Conservation (phyloP, 2,888 invertebrate genomes). For the Polia nebulosa region DNA sequence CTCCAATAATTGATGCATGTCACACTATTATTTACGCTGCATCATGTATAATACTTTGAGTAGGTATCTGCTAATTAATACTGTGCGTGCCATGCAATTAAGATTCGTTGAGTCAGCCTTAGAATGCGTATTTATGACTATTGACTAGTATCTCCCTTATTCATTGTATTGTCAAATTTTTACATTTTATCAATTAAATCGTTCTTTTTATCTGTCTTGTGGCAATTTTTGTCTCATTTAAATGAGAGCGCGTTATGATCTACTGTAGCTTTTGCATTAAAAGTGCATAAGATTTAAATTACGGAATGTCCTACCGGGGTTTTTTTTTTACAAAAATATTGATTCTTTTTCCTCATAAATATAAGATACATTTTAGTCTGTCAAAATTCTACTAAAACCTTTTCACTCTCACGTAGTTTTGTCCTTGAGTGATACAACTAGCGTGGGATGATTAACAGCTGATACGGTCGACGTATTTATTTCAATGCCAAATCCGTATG, state of each 20-base stretch:
- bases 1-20: slow-evolving; percentile 27
- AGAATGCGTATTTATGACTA: slow-evolving; percentile 15
- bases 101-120: slow-evolving; percentile 58
- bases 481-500: slow-evolving; percentile 52
- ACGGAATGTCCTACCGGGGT: neutral
- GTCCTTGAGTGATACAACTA: slow-evolving; percentile 52
- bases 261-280: neutral
- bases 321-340: neutral
- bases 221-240: neutral
- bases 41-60: slow-evolving; percentile 39
- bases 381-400: slow-evolving; percentile 1
- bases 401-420: slow-evolving; percentile 18
- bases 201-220: slow-evolving; percentile 1
- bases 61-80: slow-evolving; percentile 53
- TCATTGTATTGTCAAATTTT: slow-evolving; percentile 17
- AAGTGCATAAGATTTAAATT: neutral
- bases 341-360: neutral
- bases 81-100: slow-evolving; percentile 62
- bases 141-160: slow-evolving; percentile 8
- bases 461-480: slow-evolving; percentile 46
- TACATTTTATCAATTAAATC: neutral
- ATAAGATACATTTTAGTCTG: slow-evolving; percentile 6
- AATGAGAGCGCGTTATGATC: neutral
- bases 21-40: slow-evolving; percentile 43
- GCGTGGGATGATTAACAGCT: slow-evolving; percentile 53